Evolutionary conservation across 2,888 invertebrate species (phyloP).

Genomic region (Diabrotica balteata): DNA sequence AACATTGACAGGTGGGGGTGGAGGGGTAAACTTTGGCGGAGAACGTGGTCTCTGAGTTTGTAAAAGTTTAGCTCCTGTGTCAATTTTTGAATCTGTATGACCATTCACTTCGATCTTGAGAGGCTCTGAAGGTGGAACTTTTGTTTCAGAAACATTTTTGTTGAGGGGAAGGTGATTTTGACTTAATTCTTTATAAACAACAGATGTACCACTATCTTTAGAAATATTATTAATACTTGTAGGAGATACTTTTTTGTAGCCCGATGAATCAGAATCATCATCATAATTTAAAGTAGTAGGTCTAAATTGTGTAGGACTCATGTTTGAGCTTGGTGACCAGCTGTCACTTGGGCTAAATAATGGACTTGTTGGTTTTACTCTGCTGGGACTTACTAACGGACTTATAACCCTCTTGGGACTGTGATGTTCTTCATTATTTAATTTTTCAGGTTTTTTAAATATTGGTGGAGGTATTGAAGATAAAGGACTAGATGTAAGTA

Average conservation of each 20-base stretch:
- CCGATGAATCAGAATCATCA: slow-evolving; percentile 27
- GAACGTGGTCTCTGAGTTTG: slow-evolving; percentile 28
- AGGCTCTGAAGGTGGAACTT: slow-evolving; percentile 44
- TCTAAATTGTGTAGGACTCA: slow-evolving; percentile 45
- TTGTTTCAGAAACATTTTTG: slow-evolving; percentile 39
- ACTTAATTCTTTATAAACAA: slow-evolving; percentile 58
- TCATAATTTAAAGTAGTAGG: slow-evolving; percentile 24
- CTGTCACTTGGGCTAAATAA: slow-evolving; percentile 29
- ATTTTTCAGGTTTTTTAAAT: slow-evolving; percentile 41
- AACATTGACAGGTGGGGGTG: slow-evolving; percentile 36
- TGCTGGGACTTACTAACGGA: slow-evolving; percentile 30
- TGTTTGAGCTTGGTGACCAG: slow-evolving; percentile 19
- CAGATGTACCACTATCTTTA: slow-evolving; percentile 70
- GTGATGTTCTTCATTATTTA: slow-evolving; percentile 43
- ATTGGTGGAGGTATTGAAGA: slow-evolving; percentile 42
- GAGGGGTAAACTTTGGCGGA: slow-evolving; percentile 45
- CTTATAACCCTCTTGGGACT: slow-evolving; percentile 26
- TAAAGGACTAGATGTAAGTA: slow-evolving; percentile 57
- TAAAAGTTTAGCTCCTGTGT: slow-evolving; percentile 15
- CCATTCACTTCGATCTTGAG: slow-evolving; percentile 48
- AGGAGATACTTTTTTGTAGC: slow-evolving; percentile 39
- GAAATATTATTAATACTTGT: slow-evolving; percentile 67
- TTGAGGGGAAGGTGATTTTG: slow-evolving; percentile 42
- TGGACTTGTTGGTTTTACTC: slow-evolving; percentile 31
- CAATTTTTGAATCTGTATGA: slow-evolving; percentile 39